Evolutionary conservation across 1,140 invertebrate species (phyloP).

Genomic region (Reticulitermes speratus): DNA sequence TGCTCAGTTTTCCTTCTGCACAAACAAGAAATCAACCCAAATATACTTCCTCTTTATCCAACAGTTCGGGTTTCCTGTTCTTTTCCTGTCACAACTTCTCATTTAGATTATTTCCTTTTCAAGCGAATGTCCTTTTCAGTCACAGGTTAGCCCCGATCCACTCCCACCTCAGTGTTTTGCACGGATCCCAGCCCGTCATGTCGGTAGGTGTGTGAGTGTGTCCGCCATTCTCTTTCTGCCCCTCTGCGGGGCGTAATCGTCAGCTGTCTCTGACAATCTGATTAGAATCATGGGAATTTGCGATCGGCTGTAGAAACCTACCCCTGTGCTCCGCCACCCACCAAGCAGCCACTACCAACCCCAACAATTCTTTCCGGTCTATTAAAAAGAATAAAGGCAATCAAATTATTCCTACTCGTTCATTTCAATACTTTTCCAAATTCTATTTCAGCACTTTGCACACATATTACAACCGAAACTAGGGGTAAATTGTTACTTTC

Average conservation of each 20-base stretch:
- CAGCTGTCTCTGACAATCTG: conserved; percentile 26
- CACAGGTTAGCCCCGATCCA: neutral
- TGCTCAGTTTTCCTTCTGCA: neutral
- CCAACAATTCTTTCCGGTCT: neutral
- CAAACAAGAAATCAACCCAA: neutral
- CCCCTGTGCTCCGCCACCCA: neutral
- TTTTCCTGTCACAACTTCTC: neutral
- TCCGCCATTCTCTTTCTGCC: conserved; percentile 8
- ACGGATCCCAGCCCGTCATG: neutral
- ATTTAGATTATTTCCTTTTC: neutral
- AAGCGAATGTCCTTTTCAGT: neutral
- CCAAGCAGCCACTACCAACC: neutral
- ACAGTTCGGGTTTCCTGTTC: neutral
- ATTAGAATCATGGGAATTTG: conserved; percentile 25
- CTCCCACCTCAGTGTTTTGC: neutral
- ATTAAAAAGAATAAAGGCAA: neutral
- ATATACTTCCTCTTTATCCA: neutral
- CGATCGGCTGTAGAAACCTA: neutral
- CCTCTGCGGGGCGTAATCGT: conserved; percentile 1
- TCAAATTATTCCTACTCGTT: too few relatives aligned
- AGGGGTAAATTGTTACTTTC: too few relatives aligned
- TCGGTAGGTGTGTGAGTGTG: neutral
- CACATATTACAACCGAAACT: too few relatives aligned
- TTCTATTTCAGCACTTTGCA: too few relatives aligned
- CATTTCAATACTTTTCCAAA: too few relatives aligned